Evolutionary conservation across 2,797 vertebrate genomes (phyloP).

Genomic region (Melanotaenia maccullochi): DNA sequence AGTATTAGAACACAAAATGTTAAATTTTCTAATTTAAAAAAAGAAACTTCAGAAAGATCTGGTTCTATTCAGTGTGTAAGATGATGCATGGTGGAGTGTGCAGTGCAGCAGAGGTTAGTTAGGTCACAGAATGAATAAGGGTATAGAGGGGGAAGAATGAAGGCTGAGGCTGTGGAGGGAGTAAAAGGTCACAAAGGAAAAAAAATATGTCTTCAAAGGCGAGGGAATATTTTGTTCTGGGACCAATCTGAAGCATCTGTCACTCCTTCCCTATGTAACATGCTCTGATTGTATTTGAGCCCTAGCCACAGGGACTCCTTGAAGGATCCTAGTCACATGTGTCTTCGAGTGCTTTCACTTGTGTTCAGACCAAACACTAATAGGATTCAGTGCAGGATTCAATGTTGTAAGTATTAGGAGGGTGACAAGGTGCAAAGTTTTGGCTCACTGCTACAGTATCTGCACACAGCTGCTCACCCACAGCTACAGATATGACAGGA

Average conservation of each 20-base stretch:
- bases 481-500: conserved; percentile 18
- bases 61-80: conserved; percentile 2
- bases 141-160: conserved; percentile 31
- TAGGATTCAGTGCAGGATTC: conserved; percentile 12
- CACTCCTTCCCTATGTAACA: conserved; percentile 51
- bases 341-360: conserved; percentile 16
- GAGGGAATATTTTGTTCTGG: conserved; percentile 53
- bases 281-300: conserved; percentile 33
- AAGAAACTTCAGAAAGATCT: conserved; percentile 1
- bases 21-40: background rate
- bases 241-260: conserved; percentile 63
- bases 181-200: conserved; percentile 21
- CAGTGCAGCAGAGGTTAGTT: background rate
- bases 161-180: conserved; percentile 14
- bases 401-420: conserved; percentile 8
- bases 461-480: conserved; percentile 22
- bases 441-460: conserved; percentile 7
- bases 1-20: background rate
- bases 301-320: conserved; percentile 2
- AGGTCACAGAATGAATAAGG: conserved; percentile 10
- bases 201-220: conserved; percentile 50
- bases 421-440: conserved; percentile 18
- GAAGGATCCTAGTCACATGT: background rate
- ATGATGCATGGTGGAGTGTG: background rate
- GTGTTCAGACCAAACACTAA: conserved; percentile 12